These are phyloP conservation scores for Atrina japonica DNA, from an alignment of 2,888 invertebrate species.

Conservation along the genomic window DNA sequence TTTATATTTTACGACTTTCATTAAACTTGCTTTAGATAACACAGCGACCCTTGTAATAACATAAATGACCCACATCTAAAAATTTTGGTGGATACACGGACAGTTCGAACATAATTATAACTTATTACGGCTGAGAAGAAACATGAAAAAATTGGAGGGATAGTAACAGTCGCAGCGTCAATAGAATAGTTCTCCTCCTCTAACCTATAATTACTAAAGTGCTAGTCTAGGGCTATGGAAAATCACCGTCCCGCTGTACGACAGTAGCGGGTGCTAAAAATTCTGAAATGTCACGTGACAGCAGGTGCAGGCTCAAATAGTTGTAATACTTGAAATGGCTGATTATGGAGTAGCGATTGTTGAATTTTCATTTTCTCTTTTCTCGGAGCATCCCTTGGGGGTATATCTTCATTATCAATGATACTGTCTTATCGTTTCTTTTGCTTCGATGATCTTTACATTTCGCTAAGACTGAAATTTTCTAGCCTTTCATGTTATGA, in stretches of 20 bases:
- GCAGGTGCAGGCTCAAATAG: slow-evolving; percentile 20
- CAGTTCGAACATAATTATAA: slow-evolving; percentile 1
- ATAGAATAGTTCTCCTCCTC: not conserved
- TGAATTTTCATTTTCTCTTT: slow-evolving; percentile 4
- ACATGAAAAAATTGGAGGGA: not conserved
- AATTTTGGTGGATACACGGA: not conserved
- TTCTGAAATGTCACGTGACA: slow-evolving; percentile 23
- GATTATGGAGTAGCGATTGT: slow-evolving; percentile 10
- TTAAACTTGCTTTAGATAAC: not conserved
- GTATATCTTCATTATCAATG: slow-evolving; percentile 8
- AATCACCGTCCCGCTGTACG: not conserved
- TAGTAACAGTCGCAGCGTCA: not conserved
- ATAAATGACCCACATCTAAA: not conserved
- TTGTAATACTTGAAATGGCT: not conserved
- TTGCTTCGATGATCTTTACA: slow-evolving; percentile 4
- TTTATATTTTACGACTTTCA: too few relatives aligned
- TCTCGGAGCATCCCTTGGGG: not conserved
- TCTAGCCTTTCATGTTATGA: not conserved
- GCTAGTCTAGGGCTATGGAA: not conserved
- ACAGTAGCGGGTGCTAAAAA: slow-evolving; percentile 15
- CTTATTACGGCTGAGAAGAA: not conserved
- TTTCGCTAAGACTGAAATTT: not conserved
- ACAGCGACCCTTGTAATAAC: not conserved
- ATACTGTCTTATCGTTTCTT: slow-evolving; percentile 4
- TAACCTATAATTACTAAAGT: slow-evolving; percentile 9